Evolutionary conservation across 2,113 vertebrate genomes (phyloP), one percentile per base, ranked within the genome.

Genomic region (Zapornia atra): DNA sequence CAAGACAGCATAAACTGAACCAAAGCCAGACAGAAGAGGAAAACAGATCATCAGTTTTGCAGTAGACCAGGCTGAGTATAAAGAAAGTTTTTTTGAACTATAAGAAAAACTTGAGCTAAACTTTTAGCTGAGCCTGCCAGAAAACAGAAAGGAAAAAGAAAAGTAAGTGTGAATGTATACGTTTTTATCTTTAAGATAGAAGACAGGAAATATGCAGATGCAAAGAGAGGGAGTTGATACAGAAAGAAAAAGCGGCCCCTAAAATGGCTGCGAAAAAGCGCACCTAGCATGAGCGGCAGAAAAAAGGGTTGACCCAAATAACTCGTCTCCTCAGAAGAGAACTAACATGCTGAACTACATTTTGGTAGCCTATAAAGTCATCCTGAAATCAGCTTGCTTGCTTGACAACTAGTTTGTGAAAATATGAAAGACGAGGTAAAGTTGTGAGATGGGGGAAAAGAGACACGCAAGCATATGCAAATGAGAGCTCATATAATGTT

Each of bases 201-300:
- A 93, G 66, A 93, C 94, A 95, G 93, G 90, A 95, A 96, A 94
- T 17, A 83, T 5, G 57, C 42, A 92, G 79, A 72, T 76, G 57
- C 46, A 92, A 90, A 93, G 53, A 92, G 57, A 61, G 61, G 26
- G 24, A 94, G 65, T 15, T 57, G 28, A 68, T 21, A 73, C 1
- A 76, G 72, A 85, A 93, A 90, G 76, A 88, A 94, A 93, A 90
- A 75, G 48, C 22, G 0, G 92, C 8, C 40, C 34, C 56, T 93
- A 93, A 96, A 94, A 95, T 71, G 90, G 65, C 66, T 93, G 80
- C 18, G 0, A 91, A 92, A 75, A 83, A 51, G 25, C 44, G 36
- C 16, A 68, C 8, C 26, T 88, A 71, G 64, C 7, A 42, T 3
- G 5, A 17, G 20, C 4, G 6, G 26, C 20, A 36, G 15, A 22